Evolutionary conservation across 2,113 vertebrate genomes (phyloP), one percentile per base, ranked within the genome.

Genomic region (Cyanocitta stelleri): DNA sequence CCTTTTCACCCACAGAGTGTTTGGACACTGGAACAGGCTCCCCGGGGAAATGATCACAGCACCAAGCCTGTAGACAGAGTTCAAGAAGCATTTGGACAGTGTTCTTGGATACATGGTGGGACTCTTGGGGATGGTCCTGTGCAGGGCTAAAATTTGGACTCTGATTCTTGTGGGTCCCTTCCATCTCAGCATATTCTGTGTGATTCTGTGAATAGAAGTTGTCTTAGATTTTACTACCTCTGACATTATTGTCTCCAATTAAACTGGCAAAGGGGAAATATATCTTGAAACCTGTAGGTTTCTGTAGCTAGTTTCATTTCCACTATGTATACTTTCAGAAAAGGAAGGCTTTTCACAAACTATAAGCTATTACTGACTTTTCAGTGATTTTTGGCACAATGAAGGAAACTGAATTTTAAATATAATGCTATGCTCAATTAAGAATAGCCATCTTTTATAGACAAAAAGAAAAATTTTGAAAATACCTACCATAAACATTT

Each of bases 31-130:
- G 15, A 75, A 41, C 20, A 66, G 19, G 24, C 10, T 85, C 16
- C 26, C 9, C 16, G 58, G 26, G 13, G 30, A 35, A 51, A 13
- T 21, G 24, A 5, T 43, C 12, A 32, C 13, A 22, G 32, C 21
- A 35, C 21, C 9, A 58, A 51, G 27, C 37, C 20, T 13, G 2
- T 13, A 20, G 67, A 17, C 4, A 43, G 2, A 14, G 7, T 35
- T 35, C 32, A 76, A 67, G 44, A 13, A 58, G 8, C 3, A 16
- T 85, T 85, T 39, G 19, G 15, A 64, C 18, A n/a, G 13, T 29
- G 10, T 5, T 30, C 24, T 49, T 0, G 0, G 12, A 20, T 12
- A 35, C 16, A 41, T 26, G 22, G 10, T 33, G 5, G 33, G 22
- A 39, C 7, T 66, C 24, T n/a, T 48, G 18, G 41, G 16, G 24